Base-by-base conservation (phyloP, 2,888 invertebrate species). In the Aspidiotus destructor region DNA sequence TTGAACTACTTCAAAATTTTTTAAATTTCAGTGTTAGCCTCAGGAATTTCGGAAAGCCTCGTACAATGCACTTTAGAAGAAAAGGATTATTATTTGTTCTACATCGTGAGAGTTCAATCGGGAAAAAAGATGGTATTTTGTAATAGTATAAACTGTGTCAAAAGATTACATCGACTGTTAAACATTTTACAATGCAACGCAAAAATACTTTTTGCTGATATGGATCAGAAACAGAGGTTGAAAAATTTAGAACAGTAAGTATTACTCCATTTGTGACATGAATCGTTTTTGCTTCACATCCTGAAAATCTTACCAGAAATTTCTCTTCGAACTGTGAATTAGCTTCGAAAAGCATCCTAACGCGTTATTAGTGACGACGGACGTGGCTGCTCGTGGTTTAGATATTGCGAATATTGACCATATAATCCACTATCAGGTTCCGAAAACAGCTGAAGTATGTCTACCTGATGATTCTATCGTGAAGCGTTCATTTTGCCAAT, bases 401-500 rank as follows among this genome's bases (percentile, higher is more conserved):
- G 99, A 99, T 79, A 95, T 99, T 74, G 91, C 93, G 0, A 83
- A 86, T 73, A 88, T 99, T 2, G 86, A 96, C 73, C 94, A 97
- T 79, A 97, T 99, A 2, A 83, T 99, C 71, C 99, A 99, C 78
- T 99, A 96, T 79, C 96, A 91, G 77, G 94, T 97, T 52, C 97
- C 97, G 0, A 84, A 89, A 74, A 96, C 96, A 0, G 89, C 91
- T 9, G 97, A 98, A 81, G 86, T 85, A 71, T 60, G 70, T 62
- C n/a, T 5, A 10, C 16, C 10, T 55, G 15, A 5, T 55, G 10
- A n/a, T 55, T 3, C 5, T 55, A 52, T 52, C 11, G 52, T 13
- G n/a, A 11, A 13, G 52, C 11, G 1, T 52, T 13, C 5, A 52
- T 13, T 52, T 52, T 13, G 52, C 1, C 1, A 52, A 11, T 52